Evolutionary conservation across 2,797 vertebrate genomes (phyloP), one percentile per base, ranked within the genome.

Genomic region (Aotus griseimembra): DNA sequence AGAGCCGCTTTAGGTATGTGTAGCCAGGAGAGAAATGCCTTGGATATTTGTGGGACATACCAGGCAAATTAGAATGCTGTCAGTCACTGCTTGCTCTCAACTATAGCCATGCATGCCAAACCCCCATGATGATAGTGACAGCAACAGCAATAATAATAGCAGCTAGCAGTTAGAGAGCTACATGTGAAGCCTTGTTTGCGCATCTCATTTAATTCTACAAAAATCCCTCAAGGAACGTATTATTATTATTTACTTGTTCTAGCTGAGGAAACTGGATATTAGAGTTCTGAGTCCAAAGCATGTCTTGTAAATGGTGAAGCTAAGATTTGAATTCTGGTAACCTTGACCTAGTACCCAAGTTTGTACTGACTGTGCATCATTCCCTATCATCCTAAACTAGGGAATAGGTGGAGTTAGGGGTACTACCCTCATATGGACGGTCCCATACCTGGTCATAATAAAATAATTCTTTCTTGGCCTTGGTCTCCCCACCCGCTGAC

Each of bases 401-500:
- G 76, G 39, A n/a, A 17, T 17, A 39, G 46, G 7, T 30, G 7
- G 36, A 17, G 26, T 24, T 12, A 50, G 33, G 12, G 13, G 5
- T 0, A 0, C 20, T 41, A 10, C 46, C 39, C 20, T 70, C 22
- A 7, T 39, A 57, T 52, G 55, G 72, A 64, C 41, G 28, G 79
- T 55, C 33, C 58, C 50, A 2, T 67, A 26, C 44, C 22, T 22
- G 1, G 48, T 67, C n/a, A 7, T 80, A 46, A 81, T 93, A 33
- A 85, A 95, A 79, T 94, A 67, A 79, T 64, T 36, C 44, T 61
- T 9, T 90, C 73, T 85, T 72, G 82, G 92, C 58, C 24, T 2
- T n/a, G 44, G 20, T 30, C 20, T 5, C 11, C 46, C 41, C 44
- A 8, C 76, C 30, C 26, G 52, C 73, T 48, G 79, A 20, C 52